Conservation (phyloP, 2,888 invertebrate species). For the Frankliniella intonsa region DNA sequence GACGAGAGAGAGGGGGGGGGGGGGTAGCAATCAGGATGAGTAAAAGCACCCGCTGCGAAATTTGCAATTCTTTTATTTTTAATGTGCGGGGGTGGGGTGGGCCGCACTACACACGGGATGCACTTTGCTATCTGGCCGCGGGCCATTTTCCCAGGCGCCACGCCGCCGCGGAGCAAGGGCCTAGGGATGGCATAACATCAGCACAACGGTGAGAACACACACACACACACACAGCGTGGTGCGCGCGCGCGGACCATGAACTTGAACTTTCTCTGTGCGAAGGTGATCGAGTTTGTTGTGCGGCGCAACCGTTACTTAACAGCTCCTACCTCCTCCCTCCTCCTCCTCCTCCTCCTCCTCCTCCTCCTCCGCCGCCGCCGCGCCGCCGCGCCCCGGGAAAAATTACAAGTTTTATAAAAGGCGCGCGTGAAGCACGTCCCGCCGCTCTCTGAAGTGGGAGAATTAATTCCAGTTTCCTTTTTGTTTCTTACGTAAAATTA, state of each 20-base stretch:
- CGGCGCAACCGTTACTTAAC: constrained; percentile 20
- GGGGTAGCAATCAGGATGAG: not conserved
- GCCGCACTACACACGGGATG: not conserved
- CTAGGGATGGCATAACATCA: not conserved
- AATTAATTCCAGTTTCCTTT: too few species aligned
- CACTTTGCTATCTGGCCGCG: not conserved
- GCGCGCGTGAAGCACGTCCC: not conserved
- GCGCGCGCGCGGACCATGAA: not conserved
- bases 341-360: too few species aligned
- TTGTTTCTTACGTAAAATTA: too few species aligned
- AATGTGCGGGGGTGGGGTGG: not conserved
- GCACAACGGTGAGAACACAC: constrained; percentile 8
- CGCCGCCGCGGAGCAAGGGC: not conserved
- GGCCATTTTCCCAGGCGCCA: constrained; percentile 13
- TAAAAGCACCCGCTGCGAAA: not conserved
- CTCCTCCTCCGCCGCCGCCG: too few species aligned
- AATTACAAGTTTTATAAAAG: constrained; percentile 6
- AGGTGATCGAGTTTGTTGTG: constrained; percentile 11
- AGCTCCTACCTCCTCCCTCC: not conserved
- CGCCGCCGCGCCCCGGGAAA: not conserved
- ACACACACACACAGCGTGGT: not conserved
- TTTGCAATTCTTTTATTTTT: constrained; percentile 23
- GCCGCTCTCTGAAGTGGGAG: not conserved
- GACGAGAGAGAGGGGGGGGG: too few species aligned
- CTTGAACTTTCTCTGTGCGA: constrained; percentile 24